Percentiles rank a stretch among this genome's conserved stretches.
These are phyloP conservation scores for Oceanodroma tethys DNA, from an alignment of 2,113 vertebrate species.

Conservation along the genomic window DNA sequence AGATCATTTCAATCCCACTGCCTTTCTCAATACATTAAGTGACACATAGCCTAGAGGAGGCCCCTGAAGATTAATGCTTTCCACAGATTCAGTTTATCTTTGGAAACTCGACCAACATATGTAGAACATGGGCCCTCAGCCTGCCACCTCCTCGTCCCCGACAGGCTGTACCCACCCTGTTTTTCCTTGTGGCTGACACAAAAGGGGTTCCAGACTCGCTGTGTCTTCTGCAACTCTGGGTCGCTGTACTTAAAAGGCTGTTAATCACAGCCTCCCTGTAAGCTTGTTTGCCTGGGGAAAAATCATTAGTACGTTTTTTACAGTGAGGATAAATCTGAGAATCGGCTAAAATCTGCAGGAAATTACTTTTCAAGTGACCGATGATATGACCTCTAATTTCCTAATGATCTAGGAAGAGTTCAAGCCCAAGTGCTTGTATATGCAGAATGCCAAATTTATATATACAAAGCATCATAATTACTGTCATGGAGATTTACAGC, in stretches of 20 bases:
- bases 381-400: slow-evolving; percentile 48
- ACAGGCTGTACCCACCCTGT: fast-evolving
- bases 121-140: background rate
- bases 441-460: slow-evolving; percentile 54
- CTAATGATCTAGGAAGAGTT: slow-evolving; percentile 63
- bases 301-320: background rate
- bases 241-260: background rate
- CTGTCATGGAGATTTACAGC: slow-evolving; percentile 59
- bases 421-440: slow-evolving; percentile 68
- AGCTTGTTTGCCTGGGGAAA: background rate
- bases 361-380: slow-evolving; percentile 57
- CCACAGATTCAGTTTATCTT: background rate
- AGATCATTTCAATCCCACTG: background rate
- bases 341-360: slow-evolving; percentile 46
- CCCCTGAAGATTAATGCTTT: background rate
- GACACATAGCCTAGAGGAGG: background rate
- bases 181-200: background rate
- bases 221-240: background rate
- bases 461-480: slow-evolving; percentile 68
- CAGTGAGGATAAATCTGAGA: slow-evolving; percentile 13
- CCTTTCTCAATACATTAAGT: background rate
- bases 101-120: background rate
- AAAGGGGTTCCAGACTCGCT: background rate
- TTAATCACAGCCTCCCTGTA: background rate
- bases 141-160: background rate